Conservation (phyloP, 2,888 invertebrate genomes). For the Cryptus armator region DNA sequence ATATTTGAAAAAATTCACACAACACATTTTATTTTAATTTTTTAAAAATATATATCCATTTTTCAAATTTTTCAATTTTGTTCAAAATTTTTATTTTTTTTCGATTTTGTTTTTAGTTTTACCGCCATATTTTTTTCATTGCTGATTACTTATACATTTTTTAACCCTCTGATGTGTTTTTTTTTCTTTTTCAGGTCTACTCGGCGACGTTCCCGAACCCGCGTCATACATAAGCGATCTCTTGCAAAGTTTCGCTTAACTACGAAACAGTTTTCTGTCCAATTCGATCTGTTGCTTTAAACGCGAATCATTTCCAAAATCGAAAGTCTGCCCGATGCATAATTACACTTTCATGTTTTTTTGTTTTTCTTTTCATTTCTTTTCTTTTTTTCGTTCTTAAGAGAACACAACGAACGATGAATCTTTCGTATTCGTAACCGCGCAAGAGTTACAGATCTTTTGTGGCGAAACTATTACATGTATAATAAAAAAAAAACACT, state of each 20-base stretch:
- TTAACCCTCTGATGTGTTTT: not conserved
- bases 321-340: conserved; percentile 58
- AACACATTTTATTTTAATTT: not conserved
- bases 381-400: conserved; percentile 30
- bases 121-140: too few species aligned
- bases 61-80: too few species aligned
- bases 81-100: too few species aligned
- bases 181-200: conserved; percentile 86
- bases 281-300: conserved; percentile 21
- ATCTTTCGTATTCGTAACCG: conserved; percentile 30
- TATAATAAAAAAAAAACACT: conserved; percentile 68
- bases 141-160: not conserved
- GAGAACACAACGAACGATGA: conserved; percentile 18
- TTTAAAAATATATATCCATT: too few species aligned
- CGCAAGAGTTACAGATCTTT: conserved; percentile 42
- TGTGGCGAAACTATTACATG: conserved; percentile 63
- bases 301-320: conserved; percentile 53
- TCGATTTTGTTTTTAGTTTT: too few species aligned
- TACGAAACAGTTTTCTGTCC: conserved; percentile 22
- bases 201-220: conserved; percentile 89
- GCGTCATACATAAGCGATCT: conserved; percentile 87
- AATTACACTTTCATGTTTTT: conserved; percentile 16
- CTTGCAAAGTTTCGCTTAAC: conserved; percentile 84
- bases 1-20: too few species aligned
- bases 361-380: not conserved